Conservation (phyloP, 2,888 invertebrate species). For the Dermolepida albohirtum region DNA sequence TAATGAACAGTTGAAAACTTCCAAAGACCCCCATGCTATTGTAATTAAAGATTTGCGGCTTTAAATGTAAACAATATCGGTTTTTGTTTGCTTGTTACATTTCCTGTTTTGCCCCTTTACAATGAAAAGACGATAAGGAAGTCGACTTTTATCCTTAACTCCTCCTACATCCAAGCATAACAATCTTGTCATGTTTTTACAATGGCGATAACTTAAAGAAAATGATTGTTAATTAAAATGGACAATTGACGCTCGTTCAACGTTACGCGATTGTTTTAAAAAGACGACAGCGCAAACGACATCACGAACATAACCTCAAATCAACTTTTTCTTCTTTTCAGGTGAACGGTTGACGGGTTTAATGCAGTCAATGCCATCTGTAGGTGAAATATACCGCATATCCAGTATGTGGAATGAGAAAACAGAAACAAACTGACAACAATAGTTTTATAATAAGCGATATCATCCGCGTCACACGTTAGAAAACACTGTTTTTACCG, state of each 20-base stretch:
- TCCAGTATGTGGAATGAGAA: no score
- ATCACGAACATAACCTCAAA: no score
- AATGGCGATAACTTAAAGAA: neutral
- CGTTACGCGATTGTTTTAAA: neutral
- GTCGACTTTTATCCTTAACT: no score
- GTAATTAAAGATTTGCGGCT: no score
- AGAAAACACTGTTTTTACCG: neutral
- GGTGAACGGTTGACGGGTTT: no score
- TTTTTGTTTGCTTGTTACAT: no score
- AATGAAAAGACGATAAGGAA: no score
- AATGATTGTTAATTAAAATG: conserved; percentile 5
- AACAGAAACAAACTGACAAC: neutral
- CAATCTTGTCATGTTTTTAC: neutral
- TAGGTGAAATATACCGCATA: neutral
- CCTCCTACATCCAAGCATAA: neutral
- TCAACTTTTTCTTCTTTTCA: no score
- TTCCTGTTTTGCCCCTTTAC: no score
- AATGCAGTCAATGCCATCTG: conserved; percentile 2
- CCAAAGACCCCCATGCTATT: no score
- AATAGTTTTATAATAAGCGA: conserved; percentile 20
- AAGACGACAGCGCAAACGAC: neutral
- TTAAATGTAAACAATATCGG: no score
- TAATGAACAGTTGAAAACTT: no score
- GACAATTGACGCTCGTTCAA: neutral
- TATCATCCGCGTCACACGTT: conserved; percentile 2